phyloP scores from a whole-genome alignment of 2,797 vertebrate species.

The Esox masquinongy region DNA sequence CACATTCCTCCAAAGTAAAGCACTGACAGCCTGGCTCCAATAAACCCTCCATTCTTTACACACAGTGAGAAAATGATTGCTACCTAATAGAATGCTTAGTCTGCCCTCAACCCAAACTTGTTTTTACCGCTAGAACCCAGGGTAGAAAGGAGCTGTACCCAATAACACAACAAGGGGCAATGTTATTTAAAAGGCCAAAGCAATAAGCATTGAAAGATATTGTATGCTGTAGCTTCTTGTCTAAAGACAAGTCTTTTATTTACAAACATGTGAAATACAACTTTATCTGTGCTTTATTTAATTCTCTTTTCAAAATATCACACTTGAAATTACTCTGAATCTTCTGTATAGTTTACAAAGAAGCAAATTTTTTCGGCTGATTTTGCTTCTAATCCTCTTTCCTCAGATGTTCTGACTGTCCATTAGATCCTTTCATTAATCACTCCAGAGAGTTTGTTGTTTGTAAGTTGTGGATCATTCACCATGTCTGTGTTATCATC shows the following conservation, averaged over 20 bases:
- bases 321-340: conserved; percentile 63
- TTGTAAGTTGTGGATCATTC: conserved; percentile 64
- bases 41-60: conserved; percentile 53
- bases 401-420: conserved; percentile 64
- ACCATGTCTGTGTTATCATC: conserved; percentile 60
- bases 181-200: no score
- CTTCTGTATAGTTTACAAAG: conserved; percentile 66
- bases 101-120: conserved; percentile 42
- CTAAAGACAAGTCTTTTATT: no score
- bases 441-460: conserved; percentile 64
- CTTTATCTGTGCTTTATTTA: background rate
- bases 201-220: no score
- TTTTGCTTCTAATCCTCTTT: conserved; percentile 20
- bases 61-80: conserved; percentile 36
- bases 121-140: background rate
- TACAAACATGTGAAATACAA: background rate
- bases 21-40: conserved; percentile 41
- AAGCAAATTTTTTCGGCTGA: conserved; percentile 60
- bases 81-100: conserved; percentile 41
- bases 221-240: no score
- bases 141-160: no score
- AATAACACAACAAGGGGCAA: no score
- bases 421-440: conserved; percentile 75
- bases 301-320: background rate
- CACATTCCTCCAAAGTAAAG: conserved; percentile 77